Evolutionary conservation across 1,140 invertebrate genomes (phyloP), one percentile per base, ranked within the genome.

Genomic region (Drosophila micromelanica): DNA sequence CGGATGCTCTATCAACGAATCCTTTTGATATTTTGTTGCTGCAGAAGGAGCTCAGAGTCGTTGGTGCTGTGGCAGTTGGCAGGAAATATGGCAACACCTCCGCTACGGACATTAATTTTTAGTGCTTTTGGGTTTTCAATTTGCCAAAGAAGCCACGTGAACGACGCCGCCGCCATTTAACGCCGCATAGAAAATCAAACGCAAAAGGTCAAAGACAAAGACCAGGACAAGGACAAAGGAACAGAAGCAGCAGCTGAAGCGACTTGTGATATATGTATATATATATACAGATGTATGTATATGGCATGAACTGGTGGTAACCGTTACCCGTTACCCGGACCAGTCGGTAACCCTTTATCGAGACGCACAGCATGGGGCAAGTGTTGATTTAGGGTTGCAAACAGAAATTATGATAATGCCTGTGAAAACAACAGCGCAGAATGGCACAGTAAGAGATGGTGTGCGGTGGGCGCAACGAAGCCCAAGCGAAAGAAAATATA

Each of bases 361-460:
- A 85, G 80, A 70, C 65, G 46, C 48, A 46, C 61, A 73, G 63
- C 61, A 67, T 56, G 72, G 59, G 64, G 46, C 30, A 71, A 73
- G 79, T 90, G 87, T 90, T 90, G 87, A 90, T 90, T 90, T 90
- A 90, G 87, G 87, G 82, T 90, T 87, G 87, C 82, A 90, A 90
- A 90, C 87, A 90, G 77, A 90, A 90, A 90, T 90, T 90, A 90
- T 90, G 87, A 90, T 90, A 90, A 90, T 90, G 89, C 82, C 80
- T 89, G 87, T 89, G 82, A 86, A 86, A 86, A 86, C 82, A 86
- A 82, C 60, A 54, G 61, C 48, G 57, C 13, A 45, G 68, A 52
- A 61, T 37, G 32, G 52, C 60, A 54, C 49, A 69, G 51, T 60
- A 57, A 32, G 13, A 37, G 32, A 17, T 32, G 30, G 0, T 32